Conservation (phyloP, 1,140 invertebrate genomes). For the Diploscapter pachys region DNA sequence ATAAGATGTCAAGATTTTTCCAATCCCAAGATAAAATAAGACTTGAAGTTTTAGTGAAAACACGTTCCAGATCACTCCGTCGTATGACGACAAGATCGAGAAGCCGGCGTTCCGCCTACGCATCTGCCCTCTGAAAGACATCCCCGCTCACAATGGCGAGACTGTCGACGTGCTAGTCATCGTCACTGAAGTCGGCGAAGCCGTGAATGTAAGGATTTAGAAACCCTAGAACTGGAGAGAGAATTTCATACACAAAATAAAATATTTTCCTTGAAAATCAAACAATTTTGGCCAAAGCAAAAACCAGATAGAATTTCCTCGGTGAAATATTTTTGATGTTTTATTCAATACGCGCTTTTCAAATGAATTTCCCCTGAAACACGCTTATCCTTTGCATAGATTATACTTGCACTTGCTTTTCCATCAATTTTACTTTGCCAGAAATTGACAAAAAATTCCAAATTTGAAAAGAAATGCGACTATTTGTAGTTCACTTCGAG, state of each 20-base stretch:
- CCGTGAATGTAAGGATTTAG: background rate
- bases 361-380: too few relatives aligned
- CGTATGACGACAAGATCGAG: constrained; percentile 11
- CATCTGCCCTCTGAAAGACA: constrained; percentile 28
- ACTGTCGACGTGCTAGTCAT: constrained; percentile 80
- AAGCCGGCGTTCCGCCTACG: constrained; percentile 39
- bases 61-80: constrained; percentile 27
- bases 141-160: constrained; percentile 32
- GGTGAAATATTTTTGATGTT: too few relatives aligned
- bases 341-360: too few relatives aligned
- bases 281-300: too few relatives aligned
- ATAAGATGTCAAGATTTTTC: background rate
- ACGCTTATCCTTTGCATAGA: too few relatives aligned
- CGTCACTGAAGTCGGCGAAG: constrained; percentile 67
- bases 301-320: too few relatives aligned
- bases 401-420: too few relatives aligned
- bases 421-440: too few relatives aligned
- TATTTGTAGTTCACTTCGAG: constrained; percentile 20
- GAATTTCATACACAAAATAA: constrained; percentile 61
- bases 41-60: background rate
- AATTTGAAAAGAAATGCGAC: too few relatives aligned
- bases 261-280: too few relatives aligned
- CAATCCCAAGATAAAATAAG: too few relatives aligned
- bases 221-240: constrained; percentile 62
- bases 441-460: too few relatives aligned